Evolutionary conservation across 1,140 invertebrate species (phyloP).

Genomic region (Elysia chlorotica): DNA sequence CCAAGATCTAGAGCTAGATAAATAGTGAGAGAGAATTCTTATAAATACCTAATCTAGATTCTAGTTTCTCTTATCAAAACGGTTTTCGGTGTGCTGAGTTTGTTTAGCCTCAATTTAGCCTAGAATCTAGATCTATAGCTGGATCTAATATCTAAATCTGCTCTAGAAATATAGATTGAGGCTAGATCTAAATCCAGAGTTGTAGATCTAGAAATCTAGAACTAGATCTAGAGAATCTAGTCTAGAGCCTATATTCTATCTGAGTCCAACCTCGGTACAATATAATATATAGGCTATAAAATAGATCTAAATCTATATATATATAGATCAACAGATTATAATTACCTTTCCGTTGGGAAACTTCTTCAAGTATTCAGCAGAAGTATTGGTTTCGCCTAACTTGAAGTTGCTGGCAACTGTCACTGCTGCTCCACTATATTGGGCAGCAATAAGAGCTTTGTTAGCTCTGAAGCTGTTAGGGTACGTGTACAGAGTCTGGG

Average conservation of each 20-base stretch:
- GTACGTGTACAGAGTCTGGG: slow-evolving; percentile 94
- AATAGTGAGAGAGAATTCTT: background rate
- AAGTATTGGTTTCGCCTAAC: slow-evolving; percentile 92
- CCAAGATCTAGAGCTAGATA: background rate
- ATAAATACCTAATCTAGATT: too few species aligned
- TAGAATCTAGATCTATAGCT: background rate
- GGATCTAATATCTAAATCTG: background rate
- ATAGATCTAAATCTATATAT: background rate
- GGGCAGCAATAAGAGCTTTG: slow-evolving; percentile 92
- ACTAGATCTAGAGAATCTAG: too few species aligned
- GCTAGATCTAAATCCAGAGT: background rate
- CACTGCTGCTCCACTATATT: slow-evolving; percentile 88
- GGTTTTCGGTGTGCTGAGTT: too few species aligned
- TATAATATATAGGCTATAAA: background rate
- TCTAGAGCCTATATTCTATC: background rate
- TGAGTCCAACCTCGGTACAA: background rate
- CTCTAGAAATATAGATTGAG: background rate
- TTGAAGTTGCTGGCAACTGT: slow-evolving; percentile 82
- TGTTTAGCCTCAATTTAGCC: too few species aligned
- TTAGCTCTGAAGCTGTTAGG: slow-evolving; percentile 89
- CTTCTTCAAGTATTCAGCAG: slow-evolving; percentile 84
- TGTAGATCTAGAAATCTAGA: background rate
- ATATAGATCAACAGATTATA: background rate
- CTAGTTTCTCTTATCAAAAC: too few species aligned
- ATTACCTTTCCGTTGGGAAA: slow-evolving; percentile 92